Base-by-base conservation (phyloP, 2,888 invertebrate genomes). In the Dasysyrphus albostriatus region DNA sequence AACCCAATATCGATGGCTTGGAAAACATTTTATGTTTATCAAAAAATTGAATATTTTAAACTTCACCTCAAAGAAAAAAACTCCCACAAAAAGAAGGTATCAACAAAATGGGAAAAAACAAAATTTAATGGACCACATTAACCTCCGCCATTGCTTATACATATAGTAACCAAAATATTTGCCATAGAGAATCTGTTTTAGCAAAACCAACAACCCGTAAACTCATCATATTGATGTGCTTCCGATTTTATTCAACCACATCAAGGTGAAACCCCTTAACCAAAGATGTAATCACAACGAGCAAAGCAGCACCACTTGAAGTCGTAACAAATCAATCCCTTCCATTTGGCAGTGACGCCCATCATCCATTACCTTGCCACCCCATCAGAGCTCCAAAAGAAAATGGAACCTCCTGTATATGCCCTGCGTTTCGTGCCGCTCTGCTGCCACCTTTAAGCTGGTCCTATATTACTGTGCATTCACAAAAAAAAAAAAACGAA, bases 301-400 rank as follows among this genome's bases (percentile, higher is more conserved):
- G 83, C 49, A 67, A 67, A 67, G 67, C 67, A 78, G 70, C 82
- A 87, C 85, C 85, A 87, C 85, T 87, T 82, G 74, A 87, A 87
- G 70, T 77, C 51, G 58, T 78, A 87, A 82, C 85, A 87, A 87
- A 87, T 87, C 85, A 87, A 83, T 87, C 82, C 82, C 74, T 78
- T 78, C 77, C 82, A 87, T 82, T 87, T 78, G 58, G 69, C 74
- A 63, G 73, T 54, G 73, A 76, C 65, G 76, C 74, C 80, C 69
- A 72, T 65, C 85, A 87, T 87, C 77, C 78, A 83, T 87, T 87
- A 87, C 82, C 42, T 54, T 49, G 32, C 47, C 37, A 19, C n/a
- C 44, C 10, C 8, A 32, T 14, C n/a, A 29, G 44, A 56, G 29
- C n/a, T 34, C 39, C 14, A 39, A 42, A 39, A 24, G 42, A 37